These are phyloP conservation scores for Rhabdomys dilectus DNA, from an alignment of 2,113 vertebrate genomes.

Conservation along the genomic window DNA sequence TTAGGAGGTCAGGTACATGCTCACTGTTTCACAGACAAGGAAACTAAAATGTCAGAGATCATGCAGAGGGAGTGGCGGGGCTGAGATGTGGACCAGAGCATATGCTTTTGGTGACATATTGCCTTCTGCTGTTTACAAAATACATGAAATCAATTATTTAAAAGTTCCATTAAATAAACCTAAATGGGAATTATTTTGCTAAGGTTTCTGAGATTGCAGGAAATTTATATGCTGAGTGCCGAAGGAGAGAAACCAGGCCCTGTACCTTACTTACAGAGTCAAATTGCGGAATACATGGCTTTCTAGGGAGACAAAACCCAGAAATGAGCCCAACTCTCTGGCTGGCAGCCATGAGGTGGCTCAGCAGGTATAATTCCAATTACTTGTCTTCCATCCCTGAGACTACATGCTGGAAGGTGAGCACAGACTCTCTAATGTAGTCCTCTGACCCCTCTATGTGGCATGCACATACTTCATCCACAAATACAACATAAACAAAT, in stretches of 20 bases:
- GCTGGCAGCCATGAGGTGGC: not conserved
- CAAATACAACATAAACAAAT: not conserved
- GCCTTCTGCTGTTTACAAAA: not conserved
- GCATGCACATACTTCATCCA: not conserved
- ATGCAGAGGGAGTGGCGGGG: not conserved
- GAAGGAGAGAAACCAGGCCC: not conserved
- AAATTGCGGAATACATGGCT: not conserved
- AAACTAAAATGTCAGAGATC: not conserved
- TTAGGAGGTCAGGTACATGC: not conserved
- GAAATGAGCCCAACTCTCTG: not conserved
- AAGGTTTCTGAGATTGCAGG: not conserved
- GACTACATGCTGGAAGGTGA: no score
- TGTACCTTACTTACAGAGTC: not conserved
- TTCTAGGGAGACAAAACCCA: not conserved
- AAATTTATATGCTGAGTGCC: not conserved
- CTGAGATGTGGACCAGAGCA: not conserved
- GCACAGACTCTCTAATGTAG: accelerated
- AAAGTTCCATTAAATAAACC: conserved; percentile 28
- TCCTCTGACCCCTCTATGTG: not conserved
- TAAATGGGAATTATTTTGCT: conserved; percentile 31
- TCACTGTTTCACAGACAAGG: not conserved
- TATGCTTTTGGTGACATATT: not conserved
- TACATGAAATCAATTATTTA: not conserved
- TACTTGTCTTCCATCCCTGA: not conserved
- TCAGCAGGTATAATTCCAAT: not conserved